Evolutionary conservation across 2,888 invertebrate species (phyloP).

Genomic region (Chrysomela aeneicollis): DNA sequence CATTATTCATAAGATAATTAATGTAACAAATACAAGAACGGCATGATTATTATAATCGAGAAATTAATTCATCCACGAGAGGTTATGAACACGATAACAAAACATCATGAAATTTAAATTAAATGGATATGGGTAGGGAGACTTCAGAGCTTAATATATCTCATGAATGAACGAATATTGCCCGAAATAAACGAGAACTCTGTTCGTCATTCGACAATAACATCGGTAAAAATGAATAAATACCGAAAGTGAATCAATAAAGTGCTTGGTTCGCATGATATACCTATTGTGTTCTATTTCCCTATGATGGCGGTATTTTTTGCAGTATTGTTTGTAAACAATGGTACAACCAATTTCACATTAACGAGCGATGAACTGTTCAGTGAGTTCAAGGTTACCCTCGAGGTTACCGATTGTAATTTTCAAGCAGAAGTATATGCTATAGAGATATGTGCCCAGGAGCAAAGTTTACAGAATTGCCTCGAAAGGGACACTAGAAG

Average conservation of each 20-base stretch:
- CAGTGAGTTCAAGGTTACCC: not conserved
- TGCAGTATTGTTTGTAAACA: constrained; percentile 1
- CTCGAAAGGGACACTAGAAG: no score
- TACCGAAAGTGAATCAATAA: no score
- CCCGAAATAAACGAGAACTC: no score
- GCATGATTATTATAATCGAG: constrained; percentile 6
- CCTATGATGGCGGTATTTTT: not conserved
- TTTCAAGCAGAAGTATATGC: no score
- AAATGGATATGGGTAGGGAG: not conserved
- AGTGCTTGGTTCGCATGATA: no score
- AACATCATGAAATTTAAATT: not conserved
- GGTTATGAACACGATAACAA: not conserved
- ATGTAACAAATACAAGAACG: constrained; percentile 4
- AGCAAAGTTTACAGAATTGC: no score
- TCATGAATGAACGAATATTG: not conserved
- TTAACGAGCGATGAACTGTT: not conserved
- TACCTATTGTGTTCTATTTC: not conserved
- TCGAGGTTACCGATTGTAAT: not conserved
- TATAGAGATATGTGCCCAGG: no score
- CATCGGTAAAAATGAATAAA: no score
- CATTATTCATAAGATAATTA: constrained; percentile 11
- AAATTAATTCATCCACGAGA: not conserved
- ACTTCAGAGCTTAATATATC: no score
- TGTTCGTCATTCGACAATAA: no score
- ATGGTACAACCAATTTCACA: not conserved